Conservation (phyloP, 2,113 vertebrate species). For the Elephas maximus region DNA sequence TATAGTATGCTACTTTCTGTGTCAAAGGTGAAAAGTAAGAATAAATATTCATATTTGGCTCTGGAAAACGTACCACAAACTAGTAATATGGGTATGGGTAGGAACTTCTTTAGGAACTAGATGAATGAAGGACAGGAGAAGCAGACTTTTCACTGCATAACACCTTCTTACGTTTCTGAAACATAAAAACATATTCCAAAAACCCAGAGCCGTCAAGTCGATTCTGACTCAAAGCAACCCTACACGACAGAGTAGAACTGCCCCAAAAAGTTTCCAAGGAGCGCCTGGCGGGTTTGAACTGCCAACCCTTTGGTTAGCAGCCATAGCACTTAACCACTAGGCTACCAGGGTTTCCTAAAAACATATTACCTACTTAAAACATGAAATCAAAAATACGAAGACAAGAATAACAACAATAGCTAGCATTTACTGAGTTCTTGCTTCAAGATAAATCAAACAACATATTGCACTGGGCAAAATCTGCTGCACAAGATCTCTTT, state of each 20-base stretch:
- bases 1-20: background rate
- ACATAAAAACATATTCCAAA: background rate
- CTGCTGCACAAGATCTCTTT: no score
- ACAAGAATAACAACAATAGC: conserved; percentile 15
- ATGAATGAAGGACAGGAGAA: background rate
- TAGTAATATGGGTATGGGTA: background rate
- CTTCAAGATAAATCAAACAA: background rate
- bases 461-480: no score
- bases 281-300: no score
- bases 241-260: no score
- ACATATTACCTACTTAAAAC: conserved; percentile 32
- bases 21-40: background rate
- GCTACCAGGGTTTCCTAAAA: background rate
- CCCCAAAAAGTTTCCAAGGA: no score
- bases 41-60: background rate
- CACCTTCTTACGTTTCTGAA: conserved; percentile 35
- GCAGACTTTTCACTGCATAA: conserved; percentile 19
- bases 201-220: no score
- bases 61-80: background rate
- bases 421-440: background rate
- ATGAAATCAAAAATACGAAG: conserved; percentile 47
- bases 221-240: no score
- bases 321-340: no score
- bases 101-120: background rate
- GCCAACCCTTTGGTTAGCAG: no score